Evolutionary conservation across 2,888 invertebrate species (phyloP), one percentile per base, ranked within the genome.

Genomic region (Eulithis testata): DNA sequence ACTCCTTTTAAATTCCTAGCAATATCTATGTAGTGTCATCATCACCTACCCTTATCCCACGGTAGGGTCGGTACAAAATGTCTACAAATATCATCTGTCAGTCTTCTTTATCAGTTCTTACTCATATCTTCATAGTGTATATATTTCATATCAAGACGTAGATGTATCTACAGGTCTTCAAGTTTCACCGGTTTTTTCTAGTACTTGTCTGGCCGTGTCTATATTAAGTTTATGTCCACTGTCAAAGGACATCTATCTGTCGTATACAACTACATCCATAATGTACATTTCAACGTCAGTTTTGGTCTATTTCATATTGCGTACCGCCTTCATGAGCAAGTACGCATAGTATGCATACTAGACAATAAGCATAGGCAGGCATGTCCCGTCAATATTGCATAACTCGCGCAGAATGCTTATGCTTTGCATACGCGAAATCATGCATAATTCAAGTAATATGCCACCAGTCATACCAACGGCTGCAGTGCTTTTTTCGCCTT

Each of bases 361-460:
- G 68, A 67, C 70, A 65, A 57, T 72, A 71, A 68, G 68, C 69
- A 72, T 73, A 71, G 60, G 62, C 71, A 71, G 60, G 62, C 71
- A 73, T 69, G 66, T 72, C 76, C 70, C 62, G 74, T 65, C 70
- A 72, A 73, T 75, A 81, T 84, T 81, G 77, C 78, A 81, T 79
- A 82, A 80, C 78, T 81, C 68, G 74, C 73, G 72, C 74, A 74
- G 75, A 75, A 79, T 79, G 66, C 54, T 73, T 70, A 65, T 68
- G 50, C 71, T 75, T 74, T 75, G 77, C 82, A 80, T 81, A 77
- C 80, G 81, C 80, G 78, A 75, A 74, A 71, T 71, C 74, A 83
- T 86, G 80, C 78, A 85, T 87, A 79, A 85, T 87, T 85, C 77
- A 83, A 76, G 76, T 78, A 78, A 81, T 63, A 66, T 65, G 49